Conservation (phyloP, 2,888 invertebrate species). For the Anticlea derivata region DNA sequence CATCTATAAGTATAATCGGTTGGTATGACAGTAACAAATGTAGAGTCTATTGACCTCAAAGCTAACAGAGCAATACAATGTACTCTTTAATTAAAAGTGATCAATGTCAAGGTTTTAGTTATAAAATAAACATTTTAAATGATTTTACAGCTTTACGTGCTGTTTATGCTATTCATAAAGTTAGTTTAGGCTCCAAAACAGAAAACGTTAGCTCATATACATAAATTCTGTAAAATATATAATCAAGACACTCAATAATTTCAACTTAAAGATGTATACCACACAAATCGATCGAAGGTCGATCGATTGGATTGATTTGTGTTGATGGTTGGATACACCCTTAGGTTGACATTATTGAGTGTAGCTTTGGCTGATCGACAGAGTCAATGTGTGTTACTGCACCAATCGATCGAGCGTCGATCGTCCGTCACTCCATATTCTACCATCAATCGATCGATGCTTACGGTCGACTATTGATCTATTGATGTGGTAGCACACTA, state of each 20-base stretch:
- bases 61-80: constrained; percentile 12
- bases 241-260: not conserved
- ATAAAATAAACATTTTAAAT: constrained; percentile 5
- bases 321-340: too few species aligned
- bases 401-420: too few species aligned
- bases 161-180: constrained; percentile 8
- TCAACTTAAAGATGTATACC: too few species aligned
- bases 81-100: not conserved
- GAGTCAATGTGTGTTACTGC: too few species aligned
- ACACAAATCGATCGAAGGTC: too few species aligned
- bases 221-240: not conserved
- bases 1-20: constrained; percentile 7
- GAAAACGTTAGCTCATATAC: not conserved
- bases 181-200: constrained; percentile 7
- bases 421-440: too few species aligned
- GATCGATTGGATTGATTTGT: too few species aligned
- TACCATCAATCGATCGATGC: too few species aligned
- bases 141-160: constrained; percentile 13
- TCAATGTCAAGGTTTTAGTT: constrained; percentile 21
- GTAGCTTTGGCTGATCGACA: too few species aligned
- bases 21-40: constrained; percentile 1
- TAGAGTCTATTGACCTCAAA: constrained; percentile 25
- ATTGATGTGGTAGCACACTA: too few species aligned
- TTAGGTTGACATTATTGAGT: too few species aligned
- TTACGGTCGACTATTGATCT: too few species aligned